Base-by-base conservation (phyloP, 2,888 invertebrate genomes). In the Eurois occulta region DNA sequence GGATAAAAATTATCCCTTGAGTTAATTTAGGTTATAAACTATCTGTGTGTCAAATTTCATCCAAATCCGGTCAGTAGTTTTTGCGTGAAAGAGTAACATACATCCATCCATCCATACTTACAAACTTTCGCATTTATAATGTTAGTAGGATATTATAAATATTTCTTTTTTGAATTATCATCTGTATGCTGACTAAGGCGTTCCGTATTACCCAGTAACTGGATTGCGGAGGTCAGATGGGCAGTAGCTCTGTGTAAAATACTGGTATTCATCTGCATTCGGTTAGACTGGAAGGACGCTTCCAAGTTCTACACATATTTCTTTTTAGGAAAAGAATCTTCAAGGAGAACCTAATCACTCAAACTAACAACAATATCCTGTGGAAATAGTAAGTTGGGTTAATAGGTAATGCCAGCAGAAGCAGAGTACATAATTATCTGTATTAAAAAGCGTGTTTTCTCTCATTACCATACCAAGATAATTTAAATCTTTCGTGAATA, bases 401-500 rank as follows among this genome's bases (percentile, higher is more conserved):
- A 52, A 0, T 10, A 52, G 48, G 8, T 52, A 52, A 24, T 24
- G 3, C 48, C 24, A 52, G 18, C 24, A 52, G 10, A 24, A 52
- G 52, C 24, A 52, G 52, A 52, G 52, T 52, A 10, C n/a, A n/a
- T n/a, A 52, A 52, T 52, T 24, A 35, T n/a, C 64, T 4, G 11
- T 24, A 16, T 24, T 32, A 58, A 48, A 68, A 65, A 10, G 21
- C 8, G 21, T 28, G 13, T 32, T 83, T 66, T 52, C 58, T 58
- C 32, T 24, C 10, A 68, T 46, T 62, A 5, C 18, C 55, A 80
- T 70, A 35, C 28, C 24, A 13, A 48, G n/a, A 75, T 21, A 78
- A 74, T 76, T 32, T 43, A 72, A 80, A 80, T n/a, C 41, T 68
- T 69, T 46, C 64, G 28, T 55, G 69, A 82, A 71, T 64, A 60